Evolutionary conservation across 2,113 vertebrate species (phyloP).

Genomic region (Henicopernis longicauda): DNA sequence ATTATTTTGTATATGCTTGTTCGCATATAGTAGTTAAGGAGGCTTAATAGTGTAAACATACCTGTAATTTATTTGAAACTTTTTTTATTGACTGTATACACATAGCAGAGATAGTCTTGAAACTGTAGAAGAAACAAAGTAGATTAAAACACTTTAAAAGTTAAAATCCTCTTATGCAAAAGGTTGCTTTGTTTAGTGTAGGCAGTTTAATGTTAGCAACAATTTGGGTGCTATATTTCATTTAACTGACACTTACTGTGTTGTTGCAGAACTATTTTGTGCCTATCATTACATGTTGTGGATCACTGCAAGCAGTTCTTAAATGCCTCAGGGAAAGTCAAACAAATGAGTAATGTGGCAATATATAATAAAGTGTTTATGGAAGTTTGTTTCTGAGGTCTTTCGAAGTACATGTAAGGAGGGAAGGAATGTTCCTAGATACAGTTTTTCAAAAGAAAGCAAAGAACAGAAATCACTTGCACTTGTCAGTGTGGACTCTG

Average conservation of each 20-base stretch:
- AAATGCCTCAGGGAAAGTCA: background rate
- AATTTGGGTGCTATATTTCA: background rate
- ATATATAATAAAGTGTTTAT: background rate
- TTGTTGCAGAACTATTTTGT: background rate
- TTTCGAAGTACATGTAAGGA: background rate
- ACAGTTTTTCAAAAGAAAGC: background rate
- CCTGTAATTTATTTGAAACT: background rate
- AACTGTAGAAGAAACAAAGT: background rate
- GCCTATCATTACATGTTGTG: fast-evolving
- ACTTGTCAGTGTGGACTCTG: background rate
- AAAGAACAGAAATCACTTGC: background rate
- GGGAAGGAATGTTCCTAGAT: background rate
- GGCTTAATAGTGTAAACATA: background rate
- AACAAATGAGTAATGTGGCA: background rate
- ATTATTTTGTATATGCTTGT: background rate
- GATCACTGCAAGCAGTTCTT: background rate
- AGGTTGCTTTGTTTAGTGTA: background rate
- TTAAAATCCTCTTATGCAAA: background rate
- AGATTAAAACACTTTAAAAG: background rate
- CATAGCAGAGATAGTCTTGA: background rate
- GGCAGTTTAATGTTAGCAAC: background rate
- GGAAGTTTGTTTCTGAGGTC: background rate
- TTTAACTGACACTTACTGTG: background rate
- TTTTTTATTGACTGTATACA: background rate
- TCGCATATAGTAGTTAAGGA: background rate